Evolutionary conservation across 2,797 vertebrate species (phyloP).

Genomic region (Epinephelus coioides): DNA sequence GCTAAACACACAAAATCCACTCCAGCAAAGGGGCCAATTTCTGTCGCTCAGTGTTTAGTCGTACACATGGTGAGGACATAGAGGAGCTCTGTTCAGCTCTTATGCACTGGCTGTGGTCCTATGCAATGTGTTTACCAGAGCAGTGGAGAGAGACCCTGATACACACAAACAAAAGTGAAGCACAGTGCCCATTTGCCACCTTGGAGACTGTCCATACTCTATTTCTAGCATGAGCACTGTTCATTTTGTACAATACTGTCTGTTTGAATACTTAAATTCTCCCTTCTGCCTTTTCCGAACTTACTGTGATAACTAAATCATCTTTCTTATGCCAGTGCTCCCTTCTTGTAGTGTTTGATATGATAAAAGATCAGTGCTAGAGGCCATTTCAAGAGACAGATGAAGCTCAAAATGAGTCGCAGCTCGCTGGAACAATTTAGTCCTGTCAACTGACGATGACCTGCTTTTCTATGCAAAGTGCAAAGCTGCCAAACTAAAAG

Average conservation of each 20-base stretch:
- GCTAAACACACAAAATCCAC: constrained; percentile 81
- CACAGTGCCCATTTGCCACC: constrained; percentile 67
- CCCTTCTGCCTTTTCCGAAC: not conserved
- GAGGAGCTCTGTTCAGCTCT: constrained; percentile 79
- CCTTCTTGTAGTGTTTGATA: constrained; percentile 1
- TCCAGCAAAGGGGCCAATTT: constrained; percentile 79
- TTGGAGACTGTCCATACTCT: constrained; percentile 77
- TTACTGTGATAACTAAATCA: not conserved
- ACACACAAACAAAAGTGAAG: constrained; percentile 76
- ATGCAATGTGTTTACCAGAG: constrained; percentile 79
- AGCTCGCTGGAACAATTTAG: constrained; percentile 18
- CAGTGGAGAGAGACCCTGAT: constrained; percentile 75
- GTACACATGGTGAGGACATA: constrained; percentile 78
- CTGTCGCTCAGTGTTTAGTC: constrained; percentile 71
- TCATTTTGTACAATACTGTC: constrained; percentile 39
- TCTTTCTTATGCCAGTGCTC: not conserved
- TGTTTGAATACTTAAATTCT: constrained; percentile 22
- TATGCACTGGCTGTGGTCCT: constrained; percentile 81
- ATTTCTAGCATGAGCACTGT: constrained; percentile 54
- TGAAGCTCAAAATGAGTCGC: constrained; percentile 30
- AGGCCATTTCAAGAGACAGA: constrained; percentile 12
- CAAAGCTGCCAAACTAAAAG: constrained; percentile 56
- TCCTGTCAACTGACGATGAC: constrained; percentile 22
- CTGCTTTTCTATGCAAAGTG: constrained; percentile 39
- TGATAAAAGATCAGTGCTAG: constrained; percentile 1